phyloP scores from a whole-genome alignment of 2,113 vertebrate species.

The Silurus glanis region DNA sequence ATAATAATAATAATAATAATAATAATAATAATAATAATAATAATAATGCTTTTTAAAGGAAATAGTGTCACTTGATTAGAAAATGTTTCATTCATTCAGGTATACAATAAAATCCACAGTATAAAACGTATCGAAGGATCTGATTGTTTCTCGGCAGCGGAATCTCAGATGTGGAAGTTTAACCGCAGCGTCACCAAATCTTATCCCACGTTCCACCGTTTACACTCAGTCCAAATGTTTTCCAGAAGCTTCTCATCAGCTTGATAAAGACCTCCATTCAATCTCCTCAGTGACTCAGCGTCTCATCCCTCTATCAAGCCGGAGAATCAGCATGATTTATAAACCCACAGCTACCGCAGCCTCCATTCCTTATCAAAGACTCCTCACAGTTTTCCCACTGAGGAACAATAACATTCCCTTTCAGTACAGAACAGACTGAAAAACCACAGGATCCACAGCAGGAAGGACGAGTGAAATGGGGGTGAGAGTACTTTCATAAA shows the following conservation, averaged over 20 bases:
- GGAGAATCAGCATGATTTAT: slow-evolving; percentile 39
- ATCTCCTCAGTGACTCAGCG: background rate
- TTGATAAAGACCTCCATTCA: slow-evolving; percentile 41
- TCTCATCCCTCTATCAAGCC: background rate
- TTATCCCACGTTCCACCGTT: background rate
- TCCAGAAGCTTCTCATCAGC: slow-evolving; percentile 7
- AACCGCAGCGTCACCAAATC: background rate
- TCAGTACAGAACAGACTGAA: slow-evolving; percentile 15
- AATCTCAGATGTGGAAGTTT: background rate
- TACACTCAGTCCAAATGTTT: slow-evolving; percentile 19
- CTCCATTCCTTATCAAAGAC: slow-evolving; percentile 47
- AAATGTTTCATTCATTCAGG: background rate
- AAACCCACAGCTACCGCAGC: slow-evolving; percentile 60
- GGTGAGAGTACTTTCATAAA: background rate
- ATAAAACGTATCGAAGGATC: background rate
- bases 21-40: too few relatives aligned
- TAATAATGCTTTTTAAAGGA: background rate
- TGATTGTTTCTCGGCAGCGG: background rate
- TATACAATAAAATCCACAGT: background rate
- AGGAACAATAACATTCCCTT: slow-evolving; percentile 30
- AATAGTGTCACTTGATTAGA: background rate
- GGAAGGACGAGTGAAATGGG: background rate
- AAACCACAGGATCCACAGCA: background rate
- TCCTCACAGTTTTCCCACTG: slow-evolving; percentile 8
- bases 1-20: too few relatives aligned